phyloP scores from a whole-genome alignment of 1,140 invertebrate species.

The Acyrthosiphon pisum region DNA sequence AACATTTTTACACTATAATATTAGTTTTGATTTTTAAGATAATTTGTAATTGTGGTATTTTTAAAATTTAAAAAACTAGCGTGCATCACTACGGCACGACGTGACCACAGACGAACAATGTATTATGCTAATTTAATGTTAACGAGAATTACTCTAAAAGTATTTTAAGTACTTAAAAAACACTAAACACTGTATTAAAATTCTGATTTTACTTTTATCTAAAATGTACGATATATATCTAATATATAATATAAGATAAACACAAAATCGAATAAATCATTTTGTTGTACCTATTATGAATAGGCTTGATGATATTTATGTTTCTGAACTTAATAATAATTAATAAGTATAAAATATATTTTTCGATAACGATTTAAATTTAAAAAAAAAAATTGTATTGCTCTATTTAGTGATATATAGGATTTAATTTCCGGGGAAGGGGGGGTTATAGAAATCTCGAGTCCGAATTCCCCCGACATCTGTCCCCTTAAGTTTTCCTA shows the following conservation, averaged over 20 bases:
- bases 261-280: not conserved
- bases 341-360: too few species aligned
- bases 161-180: constrained; percentile 3
- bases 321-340: too few species aligned
- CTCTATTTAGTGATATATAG: too few species aligned
- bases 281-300: not conserved
- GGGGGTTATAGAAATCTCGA: too few species aligned
- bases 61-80: not conserved
- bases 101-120: not conserved
- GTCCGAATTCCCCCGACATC: too few species aligned
- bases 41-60: not conserved
- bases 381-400: too few species aligned
- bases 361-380: not conserved
- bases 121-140: not conserved
- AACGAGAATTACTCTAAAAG: not conserved
- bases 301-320: not conserved
- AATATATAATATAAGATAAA: not conserved
- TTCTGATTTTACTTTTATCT: not conserved
- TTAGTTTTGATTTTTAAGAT: too few species aligned
- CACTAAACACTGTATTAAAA: not conserved
- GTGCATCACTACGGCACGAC: not conserved
- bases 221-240: not conserved
- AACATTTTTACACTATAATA: too few species aligned
- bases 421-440: too few species aligned
- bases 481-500: too few species aligned